Evolutionary conservation across 2,888 invertebrate species (phyloP), one percentile per base, ranked within the genome.

Genomic region (Lithophane semibrunnea): DNA sequence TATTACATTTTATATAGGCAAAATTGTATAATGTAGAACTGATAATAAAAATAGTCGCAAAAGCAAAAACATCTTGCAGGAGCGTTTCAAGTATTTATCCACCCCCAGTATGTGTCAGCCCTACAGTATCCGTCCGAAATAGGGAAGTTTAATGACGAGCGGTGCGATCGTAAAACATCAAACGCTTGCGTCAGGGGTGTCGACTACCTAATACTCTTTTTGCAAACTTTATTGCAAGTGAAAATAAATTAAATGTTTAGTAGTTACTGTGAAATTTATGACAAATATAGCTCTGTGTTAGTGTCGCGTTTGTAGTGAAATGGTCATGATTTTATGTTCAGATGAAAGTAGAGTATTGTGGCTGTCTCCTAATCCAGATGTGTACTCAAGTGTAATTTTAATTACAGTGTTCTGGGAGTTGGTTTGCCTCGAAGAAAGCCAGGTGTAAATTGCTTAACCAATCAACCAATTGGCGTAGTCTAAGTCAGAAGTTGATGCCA

Each of bases 141-240:
- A 92, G 94, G 94, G 94, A 94, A 94, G 94, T 95, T 95, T 95
- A 95, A 94, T 94, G 95, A 95, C 95, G 92, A 94, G 93, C 92
- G 93, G 92, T 88, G 90, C 88, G 92, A 90, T 95, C 95, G 94
- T 95, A 95, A 96, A 95, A 95, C 93, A 92, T 93, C 93, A 94
- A 94, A 93, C 93, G 93, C 85, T 91, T 89, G 84, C 89, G 84
- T 77, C 91, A 95, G 95, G 95, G 95, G 80, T 95, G 94, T 85
- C 92, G 88, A 88, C 83, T 88, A 83, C 83, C 78, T 68, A 80
- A 83, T 88, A 80, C 87, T 88, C 90, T 88, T 88, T 88, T 89
- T 89, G 85, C 80, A 72, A 81, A 86, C 79, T 87, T 88, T 86
- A 85, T 82, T 84, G 77, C 87, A 83, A 83, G 83, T 88, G 83